Evolutionary conservation across 2,113 vertebrate genomes (phyloP).

Genomic region (Epinephelus fuscoguttatus): DNA sequence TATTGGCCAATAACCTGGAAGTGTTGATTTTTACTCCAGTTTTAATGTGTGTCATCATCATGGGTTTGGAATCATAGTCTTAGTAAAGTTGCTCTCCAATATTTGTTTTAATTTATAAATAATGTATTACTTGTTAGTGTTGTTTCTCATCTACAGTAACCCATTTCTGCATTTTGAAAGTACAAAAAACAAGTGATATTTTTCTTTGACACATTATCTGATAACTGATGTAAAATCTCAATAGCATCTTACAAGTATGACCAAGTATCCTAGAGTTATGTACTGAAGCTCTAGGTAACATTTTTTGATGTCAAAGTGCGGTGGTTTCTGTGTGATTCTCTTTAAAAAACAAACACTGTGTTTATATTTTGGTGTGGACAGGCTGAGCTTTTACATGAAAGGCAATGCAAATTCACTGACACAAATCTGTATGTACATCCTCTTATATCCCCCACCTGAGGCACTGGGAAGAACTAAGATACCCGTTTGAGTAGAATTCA

Average conservation of each 20-base stretch:
- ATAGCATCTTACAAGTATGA: neutral
- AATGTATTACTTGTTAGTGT: neutral
- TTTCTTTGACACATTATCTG: neutral
- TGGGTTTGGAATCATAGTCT: neutral
- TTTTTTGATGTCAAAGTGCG: neutral
- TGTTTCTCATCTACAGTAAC: neutral
- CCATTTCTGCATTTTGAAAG: neutral
- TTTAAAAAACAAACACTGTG: neutral
- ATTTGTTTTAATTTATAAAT: neutral
- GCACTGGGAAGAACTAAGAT: neutral
- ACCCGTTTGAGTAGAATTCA: constrained; percentile 4
- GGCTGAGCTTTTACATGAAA: neutral
- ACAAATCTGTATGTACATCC: neutral
- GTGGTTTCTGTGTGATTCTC: neutral
- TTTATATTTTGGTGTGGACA: neutral
- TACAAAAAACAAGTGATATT: neutral
- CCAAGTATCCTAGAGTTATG: neutral
- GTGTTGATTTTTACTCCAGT: neutral
- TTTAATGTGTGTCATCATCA: neutral
- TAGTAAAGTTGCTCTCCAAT: too few species aligned
- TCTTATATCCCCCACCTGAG: neutral
- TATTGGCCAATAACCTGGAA: neutral
- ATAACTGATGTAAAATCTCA: neutral
- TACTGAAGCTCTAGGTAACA: neutral
- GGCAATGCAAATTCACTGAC: constrained; percentile 5